Conservation (phyloP, 2,888 invertebrate genomes). For the Caenorhabditis imperialis region DNA sequence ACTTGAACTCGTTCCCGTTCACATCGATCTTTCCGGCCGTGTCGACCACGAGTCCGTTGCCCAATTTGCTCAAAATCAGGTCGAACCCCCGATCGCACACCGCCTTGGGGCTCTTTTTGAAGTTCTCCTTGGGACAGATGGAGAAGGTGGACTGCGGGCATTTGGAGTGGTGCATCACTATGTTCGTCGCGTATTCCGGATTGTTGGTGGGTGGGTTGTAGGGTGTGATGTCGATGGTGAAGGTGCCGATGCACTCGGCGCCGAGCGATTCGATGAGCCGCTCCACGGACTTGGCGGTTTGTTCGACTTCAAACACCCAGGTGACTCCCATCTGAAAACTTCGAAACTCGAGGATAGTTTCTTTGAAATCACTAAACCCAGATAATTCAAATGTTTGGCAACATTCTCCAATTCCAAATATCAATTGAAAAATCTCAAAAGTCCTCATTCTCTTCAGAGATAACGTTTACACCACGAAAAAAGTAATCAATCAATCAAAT, state of each 20-base stretch:
- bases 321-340: slow-evolving; percentile 64
- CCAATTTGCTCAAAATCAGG: slow-evolving; percentile 68
- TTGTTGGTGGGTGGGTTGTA: slow-evolving; percentile 27
- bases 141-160: slow-evolving; percentile 73
- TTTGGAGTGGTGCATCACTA: slow-evolving; percentile 70
- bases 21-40: slow-evolving; percentile 57
- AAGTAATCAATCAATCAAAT: slow-evolving; percentile 1
- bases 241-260: slow-evolving; percentile 32
- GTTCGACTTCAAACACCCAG: slow-evolving; percentile 64
- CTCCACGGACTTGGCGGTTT: slow-evolving; percentile 48
- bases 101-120: slow-evolving; percentile 58
- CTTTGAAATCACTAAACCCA: not conserved
- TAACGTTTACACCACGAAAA: too few relatives aligned
- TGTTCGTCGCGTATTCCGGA: slow-evolving; percentile 16
- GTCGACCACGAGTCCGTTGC: slow-evolving; percentile 58
- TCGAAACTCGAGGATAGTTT: too few relatives aligned
- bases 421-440: not conserved
- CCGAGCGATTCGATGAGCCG: slow-evolving; percentile 48
- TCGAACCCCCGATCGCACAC: slow-evolving; percentile 72
- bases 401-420: too few relatives aligned
- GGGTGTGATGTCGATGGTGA: slow-evolving; percentile 28
- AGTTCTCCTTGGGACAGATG: slow-evolving; percentile 60
- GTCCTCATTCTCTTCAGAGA: too few relatives aligned
- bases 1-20: slow-evolving; percentile 66
- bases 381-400: not conserved